A percentile compares a stretch with the other conserved stretches of the same genome.
Conservation (phyloP, 2,888 invertebrate species). For the Rapana venosa region DNA sequence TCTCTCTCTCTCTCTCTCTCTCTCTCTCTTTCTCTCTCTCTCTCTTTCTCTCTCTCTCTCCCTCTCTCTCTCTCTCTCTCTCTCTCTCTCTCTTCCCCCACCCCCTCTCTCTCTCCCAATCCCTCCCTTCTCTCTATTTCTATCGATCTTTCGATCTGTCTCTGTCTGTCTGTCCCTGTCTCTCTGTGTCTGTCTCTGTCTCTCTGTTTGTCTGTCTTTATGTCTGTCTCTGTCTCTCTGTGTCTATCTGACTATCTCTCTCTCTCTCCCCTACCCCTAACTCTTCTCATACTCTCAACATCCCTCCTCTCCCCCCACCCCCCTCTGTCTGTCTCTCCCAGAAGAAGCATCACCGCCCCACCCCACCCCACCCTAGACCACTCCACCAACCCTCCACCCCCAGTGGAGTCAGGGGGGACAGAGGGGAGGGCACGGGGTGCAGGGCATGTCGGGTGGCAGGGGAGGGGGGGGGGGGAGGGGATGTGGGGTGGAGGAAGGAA, state of each 20-base stretch:
- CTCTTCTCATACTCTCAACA: neutral
- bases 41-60: conserved; percentile 27
- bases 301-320: neutral
- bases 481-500: too few species aligned
- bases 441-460: conserved; percentile 28
- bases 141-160: too few species aligned
- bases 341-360: neutral
- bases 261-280: too few species aligned
- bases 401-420: neutral
- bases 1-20: conserved; percentile 3
- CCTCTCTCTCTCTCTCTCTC: conserved; percentile 23
- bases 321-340: neutral
- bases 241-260: too few species aligned
- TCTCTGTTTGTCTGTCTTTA: too few species aligned
- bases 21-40: neutral
- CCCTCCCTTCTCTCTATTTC: neutral
- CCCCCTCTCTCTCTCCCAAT: neutral
- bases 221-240: neutral
- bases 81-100: neutral
- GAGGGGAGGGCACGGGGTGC: conserved; percentile 28
- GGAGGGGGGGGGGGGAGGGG: too few species aligned
- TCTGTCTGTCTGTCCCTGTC: neutral
- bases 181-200: too few species aligned
- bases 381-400: neutral
- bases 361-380: neutral